Base-by-base conservation (phyloP, 2,113 vertebrate genomes). In the Riparia riparia region DNA sequence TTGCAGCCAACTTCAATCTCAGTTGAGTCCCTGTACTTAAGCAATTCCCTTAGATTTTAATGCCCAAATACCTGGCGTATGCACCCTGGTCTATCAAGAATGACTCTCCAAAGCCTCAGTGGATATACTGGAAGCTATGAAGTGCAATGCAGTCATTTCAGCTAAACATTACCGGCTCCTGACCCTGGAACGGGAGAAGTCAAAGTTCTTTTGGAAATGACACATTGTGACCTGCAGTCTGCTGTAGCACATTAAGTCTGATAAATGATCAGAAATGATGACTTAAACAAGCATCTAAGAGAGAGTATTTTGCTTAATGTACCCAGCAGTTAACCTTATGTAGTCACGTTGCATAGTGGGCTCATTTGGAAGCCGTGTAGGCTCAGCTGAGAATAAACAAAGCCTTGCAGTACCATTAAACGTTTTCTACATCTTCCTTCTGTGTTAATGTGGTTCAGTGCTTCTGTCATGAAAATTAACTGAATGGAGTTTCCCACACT, bases 211-310 rank as follows among this genome's bases (percentile, higher is more conserved):
- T 91, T 94, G 96, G 90, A 97, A 97, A 96, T 95, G 96, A 95
- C 96, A 97, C 90, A 96, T 92, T 70, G 61, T 71, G 95, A 97
- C 97, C 93, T 89, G 70, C 92, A 89, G 77, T 89, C 95, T 96
- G 94, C 88, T 96, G 96, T 93, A 97, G 96, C 95, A 97, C 97
- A 95, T 95, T 97, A 97, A 98, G 95, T 85, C 90, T 97, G 95
- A 97, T 97, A 96, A 96, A 98, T 95, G 97, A 94, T 96, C 95
- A 95, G 96, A 96, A 94, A 93, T 94, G 95, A 97, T 97, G 97
- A 97, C 96, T 97, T 96, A 97, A 95, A 90, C 96, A 98, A 97
- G 96, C 97, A 94, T 93, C 84, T 96, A 93, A 95, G 93, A 95
- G 88, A 97, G 95, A 92, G 72, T 68, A 84, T 93, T 97, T 91